phyloP scores from a whole-genome alignment of 2,113 vertebrate genomes.

The Channa maculata region DNA sequence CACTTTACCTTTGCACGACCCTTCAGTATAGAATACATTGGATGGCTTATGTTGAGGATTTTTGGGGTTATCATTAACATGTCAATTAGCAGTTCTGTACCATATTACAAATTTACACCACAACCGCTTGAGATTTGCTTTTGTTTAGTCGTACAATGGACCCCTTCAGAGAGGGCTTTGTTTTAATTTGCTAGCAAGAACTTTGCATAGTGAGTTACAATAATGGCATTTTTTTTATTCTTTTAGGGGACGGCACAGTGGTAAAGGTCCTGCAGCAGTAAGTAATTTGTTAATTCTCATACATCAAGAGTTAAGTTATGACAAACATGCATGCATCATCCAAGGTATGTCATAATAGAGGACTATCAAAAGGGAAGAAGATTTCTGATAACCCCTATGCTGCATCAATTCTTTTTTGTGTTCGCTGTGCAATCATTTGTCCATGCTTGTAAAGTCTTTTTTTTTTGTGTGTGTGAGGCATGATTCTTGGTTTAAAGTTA shows the following conservation, averaged over 20 bases:
- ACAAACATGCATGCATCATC: neutral
- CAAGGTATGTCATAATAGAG: neutral
- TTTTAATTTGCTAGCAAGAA: constrained; percentile 16
- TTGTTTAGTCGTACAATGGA: neutral
- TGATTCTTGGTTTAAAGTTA: no score
- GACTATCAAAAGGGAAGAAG: neutral
- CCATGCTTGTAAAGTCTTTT: no score
- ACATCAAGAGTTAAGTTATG: neutral
- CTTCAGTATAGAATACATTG: neutral
- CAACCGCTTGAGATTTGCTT: neutral
- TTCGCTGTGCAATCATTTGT: neutral
- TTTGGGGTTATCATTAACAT: neutral
- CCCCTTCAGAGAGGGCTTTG: neutral
- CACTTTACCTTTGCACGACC: neutral
- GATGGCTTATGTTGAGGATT: neutral
- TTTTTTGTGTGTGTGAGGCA: neutral
- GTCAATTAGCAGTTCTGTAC: neutral
- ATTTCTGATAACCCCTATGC: neutral
- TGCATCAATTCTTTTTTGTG: neutral
- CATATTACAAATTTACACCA: neutral
- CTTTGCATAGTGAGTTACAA: constrained; percentile 1
- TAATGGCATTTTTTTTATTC: constrained; percentile 46
- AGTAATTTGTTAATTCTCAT: constrained; percentile 69
- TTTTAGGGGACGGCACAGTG: constrained; percentile 95
- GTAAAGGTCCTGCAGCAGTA: constrained; percentile 92